Percentiles rank a stretch among this genome's conserved stretches.
These are phyloP conservation scores for Paedocypris micromegethes DNA, from an alignment of 2,797 vertebrate genomes.

Conservation along the genomic window DNA sequence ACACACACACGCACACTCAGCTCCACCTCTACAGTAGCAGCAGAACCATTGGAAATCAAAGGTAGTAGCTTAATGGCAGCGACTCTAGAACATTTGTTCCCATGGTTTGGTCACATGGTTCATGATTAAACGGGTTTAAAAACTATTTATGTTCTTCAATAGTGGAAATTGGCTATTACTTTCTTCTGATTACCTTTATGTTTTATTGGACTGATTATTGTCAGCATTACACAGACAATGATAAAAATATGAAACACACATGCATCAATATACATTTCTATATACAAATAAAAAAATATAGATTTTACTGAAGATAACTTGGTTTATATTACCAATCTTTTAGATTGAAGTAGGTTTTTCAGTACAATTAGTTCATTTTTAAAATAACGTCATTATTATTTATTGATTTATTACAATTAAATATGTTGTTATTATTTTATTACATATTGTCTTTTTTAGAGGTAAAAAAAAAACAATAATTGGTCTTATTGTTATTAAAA, in stretches of 20 bases:
- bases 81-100: slow-evolving; percentile 14
- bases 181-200: slow-evolving; percentile 4
- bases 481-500: too few relatives aligned
- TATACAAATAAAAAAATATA: background rate
- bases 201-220: slow-evolving; percentile 17
- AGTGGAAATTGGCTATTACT: slow-evolving; percentile 16
- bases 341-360: too few relatives aligned
- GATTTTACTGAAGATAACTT: background rate
- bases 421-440: background rate
- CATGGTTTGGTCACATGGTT: slow-evolving; percentile 2
- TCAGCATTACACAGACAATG: background rate
- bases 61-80: slow-evolving; percentile 49
- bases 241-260: too few relatives aligned
- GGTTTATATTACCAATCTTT: too few relatives aligned
- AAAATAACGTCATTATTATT: background rate
- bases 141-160: slow-evolving; percentile 1
- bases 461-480: too few relatives aligned
- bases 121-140: slow-evolving; percentile 14
- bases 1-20: slow-evolving; percentile 9
- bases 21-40: slow-evolving; percentile 45
- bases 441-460: background rate
- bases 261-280: too few relatives aligned
- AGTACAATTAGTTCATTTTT: background rate
- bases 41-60: slow-evolving; percentile 66
- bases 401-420: background rate